These are phyloP conservation scores for Drosophila busckii DNA, from an alignment of 1,140 invertebrate species.

Conservation along the genomic window DNA sequence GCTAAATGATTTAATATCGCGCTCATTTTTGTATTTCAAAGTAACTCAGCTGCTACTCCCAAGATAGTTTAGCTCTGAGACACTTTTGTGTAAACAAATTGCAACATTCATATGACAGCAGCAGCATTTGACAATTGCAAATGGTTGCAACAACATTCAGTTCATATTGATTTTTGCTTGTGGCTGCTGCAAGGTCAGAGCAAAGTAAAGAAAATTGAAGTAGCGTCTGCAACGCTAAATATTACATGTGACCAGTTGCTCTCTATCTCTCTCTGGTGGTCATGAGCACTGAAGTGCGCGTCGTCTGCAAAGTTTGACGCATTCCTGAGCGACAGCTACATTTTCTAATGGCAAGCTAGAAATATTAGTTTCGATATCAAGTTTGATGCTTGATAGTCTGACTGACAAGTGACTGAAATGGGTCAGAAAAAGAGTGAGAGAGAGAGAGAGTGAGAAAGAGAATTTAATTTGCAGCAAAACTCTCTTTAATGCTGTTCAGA, in stretches of 20 bases:
- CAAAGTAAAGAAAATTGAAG: constrained; percentile 19
- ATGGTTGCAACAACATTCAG: constrained; percentile 43
- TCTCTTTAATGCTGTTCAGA: constrained; percentile 19
- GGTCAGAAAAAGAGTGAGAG: constrained; percentile 36
- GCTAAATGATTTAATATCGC: no score
- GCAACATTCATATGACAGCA: constrained; percentile 73
- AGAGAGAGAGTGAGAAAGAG: no score
- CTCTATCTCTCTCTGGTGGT: no score
- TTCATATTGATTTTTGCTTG: constrained; percentile 23
- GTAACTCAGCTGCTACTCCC: constrained; percentile 3
- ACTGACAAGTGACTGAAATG: constrained; percentile 62
- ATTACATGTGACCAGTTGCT: no score
- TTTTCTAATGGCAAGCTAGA: constrained; percentile 63
- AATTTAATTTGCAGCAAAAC: constrained; percentile 42
- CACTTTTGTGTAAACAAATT: constrained; percentile 72
- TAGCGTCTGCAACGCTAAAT: constrained; percentile 27
- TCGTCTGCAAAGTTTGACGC: constrained; percentile 55
- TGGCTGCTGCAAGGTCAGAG: constrained; percentile 29
- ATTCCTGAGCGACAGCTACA: constrained; percentile 10
- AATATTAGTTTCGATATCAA: constrained; percentile 61
- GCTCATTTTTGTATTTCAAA: no score
- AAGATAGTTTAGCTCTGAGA: constrained; percentile 29
- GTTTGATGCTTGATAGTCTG: constrained; percentile 71
- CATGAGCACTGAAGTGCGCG: neutral
- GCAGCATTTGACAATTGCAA: constrained; percentile 71